Evolutionary conservation across 2,888 invertebrate species (phyloP).

Genomic region (Amiota minor): DNA sequence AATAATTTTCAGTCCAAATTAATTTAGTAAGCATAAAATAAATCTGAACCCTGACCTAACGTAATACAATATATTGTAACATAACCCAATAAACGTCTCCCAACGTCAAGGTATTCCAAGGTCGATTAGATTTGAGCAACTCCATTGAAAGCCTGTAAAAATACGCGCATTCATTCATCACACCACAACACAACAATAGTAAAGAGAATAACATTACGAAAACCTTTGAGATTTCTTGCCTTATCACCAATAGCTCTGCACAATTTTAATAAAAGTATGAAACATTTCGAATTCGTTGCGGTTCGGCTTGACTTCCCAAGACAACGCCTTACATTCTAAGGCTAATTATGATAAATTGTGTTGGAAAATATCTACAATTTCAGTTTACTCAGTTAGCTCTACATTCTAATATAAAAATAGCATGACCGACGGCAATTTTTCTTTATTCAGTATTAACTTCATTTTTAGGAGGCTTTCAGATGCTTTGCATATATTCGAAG

Average conservation of each 20-base stretch:
- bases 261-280: too few species aligned
- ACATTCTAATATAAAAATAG: slow-evolving; percentile 43
- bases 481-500: not conserved
- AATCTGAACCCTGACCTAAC: not conserved
- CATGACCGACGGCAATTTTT: slow-evolving; percentile 42
- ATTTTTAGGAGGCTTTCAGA: slow-evolving; percentile 42
- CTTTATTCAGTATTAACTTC: slow-evolving; percentile 13
- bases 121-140: too few species aligned
- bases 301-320: too few species aligned
- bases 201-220: too few species aligned
- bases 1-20: slow-evolving; percentile 35
- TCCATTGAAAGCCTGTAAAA: too few species aligned
- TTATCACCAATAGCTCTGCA: too few species aligned
- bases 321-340: too few species aligned
- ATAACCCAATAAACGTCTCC: slow-evolving; percentile 8
- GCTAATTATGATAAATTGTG: too few species aligned
- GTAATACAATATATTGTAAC: not conserved
- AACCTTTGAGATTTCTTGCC: too few species aligned
- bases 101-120: not conserved
- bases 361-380: not conserved
- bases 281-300: too few species aligned
- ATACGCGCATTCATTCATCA: too few species aligned
- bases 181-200: too few species aligned
- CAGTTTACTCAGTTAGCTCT: not conserved
- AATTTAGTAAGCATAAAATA: slow-evolving; percentile 42